Evolutionary conservation across 2,888 invertebrate species (phyloP).

Genomic region (Seladonia tumulorum): DNA sequence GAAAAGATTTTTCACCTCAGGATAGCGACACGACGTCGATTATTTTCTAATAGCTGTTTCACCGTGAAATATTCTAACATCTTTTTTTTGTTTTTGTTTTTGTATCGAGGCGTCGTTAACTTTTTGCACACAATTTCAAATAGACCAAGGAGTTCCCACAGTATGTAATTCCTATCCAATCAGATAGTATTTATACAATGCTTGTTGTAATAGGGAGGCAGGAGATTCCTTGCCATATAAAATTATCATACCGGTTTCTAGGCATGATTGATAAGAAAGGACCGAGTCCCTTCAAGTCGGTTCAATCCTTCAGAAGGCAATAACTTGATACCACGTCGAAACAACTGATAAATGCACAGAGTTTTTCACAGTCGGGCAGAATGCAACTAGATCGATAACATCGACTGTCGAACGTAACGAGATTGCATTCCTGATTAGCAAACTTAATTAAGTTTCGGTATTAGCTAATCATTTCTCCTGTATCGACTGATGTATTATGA

Average conservation of each 20-base stretch:
- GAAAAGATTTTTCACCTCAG: neutral
- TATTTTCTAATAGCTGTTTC: neutral
- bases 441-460: neutral
- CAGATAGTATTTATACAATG: slow-evolving; percentile 11
- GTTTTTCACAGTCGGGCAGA: neutral
- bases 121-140: neutral
- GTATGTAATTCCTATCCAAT: slow-evolving; percentile 21
- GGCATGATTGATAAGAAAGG: slow-evolving; percentile 23
- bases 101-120: slow-evolving; percentile 2
- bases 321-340: neutral
- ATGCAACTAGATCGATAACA: neutral
- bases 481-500: neutral
- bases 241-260: slow-evolving; percentile 39
- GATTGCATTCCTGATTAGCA: neutral
- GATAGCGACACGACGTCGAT: neutral
- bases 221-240: neutral
- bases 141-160: neutral
- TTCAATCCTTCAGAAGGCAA: slow-evolving; percentile 8
- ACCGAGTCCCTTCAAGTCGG: neutral
- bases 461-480: neutral
- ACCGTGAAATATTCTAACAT: neutral
- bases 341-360: neutral
- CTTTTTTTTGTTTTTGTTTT: neutral
- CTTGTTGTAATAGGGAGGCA: neutral
- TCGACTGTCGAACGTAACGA: neutral